Percentiles rank a stretch among this genome's conserved stretches.
phyloP scores from a whole-genome alignment of 2,797 vertebrate genomes.

The Epinephelus malabaricus region DNA sequence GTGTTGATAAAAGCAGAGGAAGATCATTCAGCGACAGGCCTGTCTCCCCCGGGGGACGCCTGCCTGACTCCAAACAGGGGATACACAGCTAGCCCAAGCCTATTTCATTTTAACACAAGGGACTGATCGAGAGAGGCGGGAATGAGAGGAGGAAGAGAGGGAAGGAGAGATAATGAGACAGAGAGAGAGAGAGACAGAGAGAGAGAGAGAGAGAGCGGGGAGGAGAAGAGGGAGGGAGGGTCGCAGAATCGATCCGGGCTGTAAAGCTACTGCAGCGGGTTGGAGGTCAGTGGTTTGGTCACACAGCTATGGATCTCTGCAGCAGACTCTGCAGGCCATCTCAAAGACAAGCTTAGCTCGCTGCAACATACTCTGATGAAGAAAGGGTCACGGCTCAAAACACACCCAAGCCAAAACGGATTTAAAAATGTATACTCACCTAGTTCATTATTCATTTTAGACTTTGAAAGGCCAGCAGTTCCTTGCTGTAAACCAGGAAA shows the following conservation, averaged over 20 bases:
- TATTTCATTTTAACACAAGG: slow-evolving; percentile 66
- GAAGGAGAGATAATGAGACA: slow-evolving; percentile 62
- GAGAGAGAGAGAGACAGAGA: slow-evolving; percentile 14
- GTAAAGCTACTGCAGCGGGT: slow-evolving; percentile 71
- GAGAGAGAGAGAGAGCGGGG: background rate
- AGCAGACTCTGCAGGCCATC: slow-evolving; percentile 53
- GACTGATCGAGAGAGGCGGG: slow-evolving; percentile 33
- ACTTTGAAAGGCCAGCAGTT: slow-evolving; percentile 27
- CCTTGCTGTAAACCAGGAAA: slow-evolving; percentile 16
- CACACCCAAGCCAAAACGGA: slow-evolving; percentile 31
- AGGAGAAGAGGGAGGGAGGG: slow-evolving; percentile 25
- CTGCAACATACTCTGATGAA: slow-evolving; percentile 36
- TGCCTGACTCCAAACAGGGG: slow-evolving; percentile 62
- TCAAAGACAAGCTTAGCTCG: slow-evolving; percentile 47
- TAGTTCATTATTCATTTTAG: slow-evolving; percentile 48
- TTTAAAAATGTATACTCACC: slow-evolving; percentile 46
- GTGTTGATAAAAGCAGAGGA: slow-evolving; percentile 66
- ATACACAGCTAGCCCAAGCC: slow-evolving; percentile 57
- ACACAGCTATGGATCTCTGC: slow-evolving; percentile 66
- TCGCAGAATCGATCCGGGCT: slow-evolving; percentile 71
- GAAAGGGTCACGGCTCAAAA: slow-evolving; percentile 40
- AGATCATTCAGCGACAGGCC: slow-evolving; percentile 66
- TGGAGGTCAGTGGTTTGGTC: slow-evolving; percentile 74
- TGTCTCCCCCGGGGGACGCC: slow-evolving; percentile 49
- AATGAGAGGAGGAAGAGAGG: slow-evolving; percentile 25